Evolutionary conservation across 2,888 invertebrate genomes (phyloP).

Genomic region (Theretra japonica): DNA sequence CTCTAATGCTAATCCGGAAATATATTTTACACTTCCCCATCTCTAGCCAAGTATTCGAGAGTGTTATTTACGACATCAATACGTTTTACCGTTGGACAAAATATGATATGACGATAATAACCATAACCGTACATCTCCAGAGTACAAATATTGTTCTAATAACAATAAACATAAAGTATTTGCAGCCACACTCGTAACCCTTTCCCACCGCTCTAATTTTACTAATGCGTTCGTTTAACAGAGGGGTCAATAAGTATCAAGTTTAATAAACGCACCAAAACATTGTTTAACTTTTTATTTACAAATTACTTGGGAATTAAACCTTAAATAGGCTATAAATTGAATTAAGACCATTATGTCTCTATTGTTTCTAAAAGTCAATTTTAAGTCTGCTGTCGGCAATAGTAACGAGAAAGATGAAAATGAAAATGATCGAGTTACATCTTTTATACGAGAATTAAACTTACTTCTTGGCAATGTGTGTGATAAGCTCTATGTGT

Average conservation of each 20-base stretch:
- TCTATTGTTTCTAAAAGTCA: background rate
- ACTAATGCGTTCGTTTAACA: constrained; percentile 76
- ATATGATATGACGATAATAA: constrained; percentile 65
- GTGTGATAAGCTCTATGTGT: background rate
- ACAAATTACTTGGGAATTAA: constrained; percentile 67
- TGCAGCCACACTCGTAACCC: constrained; percentile 67
- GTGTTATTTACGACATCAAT: constrained; percentile 12
- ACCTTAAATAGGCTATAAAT: background rate
- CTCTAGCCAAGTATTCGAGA: background rate
- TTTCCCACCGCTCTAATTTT: constrained; percentile 85
- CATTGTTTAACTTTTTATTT: constrained; percentile 65
- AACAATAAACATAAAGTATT: constrained; percentile 81
- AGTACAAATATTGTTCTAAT: constrained; percentile 84
- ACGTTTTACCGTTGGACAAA: constrained; percentile 43
- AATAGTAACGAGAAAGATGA: too few relatives aligned
- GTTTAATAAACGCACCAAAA: constrained; percentile 74
- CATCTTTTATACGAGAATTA: too few relatives aligned
- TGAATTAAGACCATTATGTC: background rate
- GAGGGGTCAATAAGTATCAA: constrained; percentile 72
- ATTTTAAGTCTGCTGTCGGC: background rate
- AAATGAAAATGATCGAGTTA: too few relatives aligned
- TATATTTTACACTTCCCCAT: constrained; percentile 28
- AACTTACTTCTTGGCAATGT: too few relatives aligned
- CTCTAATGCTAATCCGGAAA: constrained; percentile 64
- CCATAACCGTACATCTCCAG: constrained; percentile 78